Conservation (phyloP, 2,113 vertebrate species). For the Syngnathus scovelli region DNA sequence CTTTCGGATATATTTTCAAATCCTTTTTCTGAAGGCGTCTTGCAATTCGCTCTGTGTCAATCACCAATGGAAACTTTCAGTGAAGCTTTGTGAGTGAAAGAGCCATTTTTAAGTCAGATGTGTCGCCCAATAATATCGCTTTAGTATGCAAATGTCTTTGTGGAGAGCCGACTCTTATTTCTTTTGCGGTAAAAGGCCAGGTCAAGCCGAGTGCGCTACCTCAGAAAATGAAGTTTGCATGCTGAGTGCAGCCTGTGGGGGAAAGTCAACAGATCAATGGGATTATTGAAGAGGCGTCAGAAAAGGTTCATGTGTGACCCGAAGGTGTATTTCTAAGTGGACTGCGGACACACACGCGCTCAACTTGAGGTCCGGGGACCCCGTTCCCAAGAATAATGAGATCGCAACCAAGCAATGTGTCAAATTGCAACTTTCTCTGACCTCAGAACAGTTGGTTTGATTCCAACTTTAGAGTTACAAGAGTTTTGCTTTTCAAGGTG, state of each 20-base stretch:
- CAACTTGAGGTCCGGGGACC: background rate
- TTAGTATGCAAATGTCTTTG: slow-evolving; percentile 46
- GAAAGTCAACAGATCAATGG: slow-evolving; percentile 9
- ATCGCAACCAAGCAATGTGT: background rate
- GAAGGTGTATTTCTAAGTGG: background rate
- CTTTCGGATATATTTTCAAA: slow-evolving; percentile 55
- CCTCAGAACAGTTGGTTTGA: background rate
- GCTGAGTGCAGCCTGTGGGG: background rate
- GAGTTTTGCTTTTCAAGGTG: background rate
- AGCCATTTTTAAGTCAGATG: slow-evolving; percentile 30
- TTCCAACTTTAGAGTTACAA: background rate
- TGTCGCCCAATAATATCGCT: slow-evolving; percentile 38
- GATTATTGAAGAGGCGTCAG: slow-evolving; percentile 11
- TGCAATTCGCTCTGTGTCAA: slow-evolving; percentile 45
- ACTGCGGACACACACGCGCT: background rate
- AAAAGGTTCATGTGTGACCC: slow-evolving; percentile 6
- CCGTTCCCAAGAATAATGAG: background rate
- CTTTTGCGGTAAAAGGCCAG: slow-evolving; percentile 17
- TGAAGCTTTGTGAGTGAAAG: slow-evolving; percentile 25
- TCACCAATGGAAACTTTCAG: slow-evolving; percentile 39
- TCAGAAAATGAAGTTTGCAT: background rate
- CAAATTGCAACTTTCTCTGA: background rate
- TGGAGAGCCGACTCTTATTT: slow-evolving; percentile 22
- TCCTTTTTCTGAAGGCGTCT: slow-evolving; percentile 44
- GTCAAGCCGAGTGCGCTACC: slow-evolving; percentile 18